Evolutionary conservation across 2,113 vertebrate species (phyloP).

Genomic region (Henicopernis longicauda): DNA sequence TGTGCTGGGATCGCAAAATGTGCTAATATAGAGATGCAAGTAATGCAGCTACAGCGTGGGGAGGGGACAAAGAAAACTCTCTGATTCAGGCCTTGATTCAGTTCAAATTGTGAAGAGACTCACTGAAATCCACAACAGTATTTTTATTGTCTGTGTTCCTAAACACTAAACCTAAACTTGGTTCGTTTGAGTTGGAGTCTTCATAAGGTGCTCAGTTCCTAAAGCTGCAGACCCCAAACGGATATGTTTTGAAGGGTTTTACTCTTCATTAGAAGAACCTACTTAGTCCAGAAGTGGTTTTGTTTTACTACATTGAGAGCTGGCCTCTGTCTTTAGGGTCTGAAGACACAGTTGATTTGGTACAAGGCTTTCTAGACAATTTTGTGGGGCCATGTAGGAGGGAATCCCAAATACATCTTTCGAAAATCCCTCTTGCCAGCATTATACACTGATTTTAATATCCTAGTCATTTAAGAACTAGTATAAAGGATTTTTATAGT

Average conservation of each 20-base stretch:
- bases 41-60: background rate
- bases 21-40: background rate
- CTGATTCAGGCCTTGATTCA: background rate
- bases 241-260: background rate
- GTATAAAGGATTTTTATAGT: background rate
- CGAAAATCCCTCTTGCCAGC: background rate
- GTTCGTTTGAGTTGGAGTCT: background rate
- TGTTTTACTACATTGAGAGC: background rate
- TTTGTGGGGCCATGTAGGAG: background rate
- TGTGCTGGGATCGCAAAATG: background rate
- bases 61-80: background rate
- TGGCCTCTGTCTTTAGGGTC: background rate
- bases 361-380: background rate
- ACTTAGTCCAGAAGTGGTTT: background rate
- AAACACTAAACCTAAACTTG: background rate
- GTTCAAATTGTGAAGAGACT: background rate
- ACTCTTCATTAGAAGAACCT: background rate
- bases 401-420: background rate
- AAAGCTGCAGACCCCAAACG: background rate
- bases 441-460: background rate
- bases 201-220: background rate
- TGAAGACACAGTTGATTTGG: background rate
- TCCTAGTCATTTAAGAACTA: background rate
- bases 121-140: background rate
- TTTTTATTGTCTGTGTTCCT: background rate